Conservation (phyloP, 2,888 invertebrate genomes). For the Invenusta paracnida region DNA sequence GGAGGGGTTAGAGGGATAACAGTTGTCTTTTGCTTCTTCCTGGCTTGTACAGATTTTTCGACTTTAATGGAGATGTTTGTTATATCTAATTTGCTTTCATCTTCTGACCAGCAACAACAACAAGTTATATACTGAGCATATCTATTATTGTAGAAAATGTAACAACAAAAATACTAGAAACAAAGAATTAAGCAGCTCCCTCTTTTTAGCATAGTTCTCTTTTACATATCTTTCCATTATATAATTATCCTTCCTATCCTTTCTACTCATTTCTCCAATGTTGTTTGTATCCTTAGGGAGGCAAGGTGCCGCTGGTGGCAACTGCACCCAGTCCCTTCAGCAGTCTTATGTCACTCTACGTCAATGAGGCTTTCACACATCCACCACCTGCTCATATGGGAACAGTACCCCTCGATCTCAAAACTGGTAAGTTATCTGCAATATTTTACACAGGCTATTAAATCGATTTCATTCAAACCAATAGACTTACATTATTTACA, state of each 20-base stretch:
- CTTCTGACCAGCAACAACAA: not conserved
- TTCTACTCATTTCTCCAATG: not conserved
- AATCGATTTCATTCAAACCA: too few relatives aligned
- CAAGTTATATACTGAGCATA: too few relatives aligned
- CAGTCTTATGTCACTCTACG: slow-evolving; percentile 7
- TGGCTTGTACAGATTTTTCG: too few relatives aligned
- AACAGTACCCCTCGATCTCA: not conserved
- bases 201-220: too few relatives aligned
- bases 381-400: slow-evolving; percentile 11
- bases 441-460: too few relatives aligned
- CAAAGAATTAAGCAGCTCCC: too few relatives aligned
- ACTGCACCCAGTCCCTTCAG: not conserved
- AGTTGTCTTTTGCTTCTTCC: not conserved
- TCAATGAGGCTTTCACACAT: slow-evolving; percentile 13
- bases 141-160: too few relatives aligned
- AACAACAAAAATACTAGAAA: too few relatives aligned
- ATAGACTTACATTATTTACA: too few relatives aligned
- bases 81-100: not conserved
- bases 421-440: slow-evolving; percentile 23
- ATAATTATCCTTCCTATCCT: not conserved
- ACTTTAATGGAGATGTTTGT: too few relatives aligned
- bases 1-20: not conserved
- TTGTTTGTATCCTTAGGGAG: not conserved
- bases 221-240: too few relatives aligned
- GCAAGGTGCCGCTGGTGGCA: not conserved